phyloP scores from a whole-genome alignment of 2,888 invertebrate species.

The Synanthedon formicaeformis region DNA sequence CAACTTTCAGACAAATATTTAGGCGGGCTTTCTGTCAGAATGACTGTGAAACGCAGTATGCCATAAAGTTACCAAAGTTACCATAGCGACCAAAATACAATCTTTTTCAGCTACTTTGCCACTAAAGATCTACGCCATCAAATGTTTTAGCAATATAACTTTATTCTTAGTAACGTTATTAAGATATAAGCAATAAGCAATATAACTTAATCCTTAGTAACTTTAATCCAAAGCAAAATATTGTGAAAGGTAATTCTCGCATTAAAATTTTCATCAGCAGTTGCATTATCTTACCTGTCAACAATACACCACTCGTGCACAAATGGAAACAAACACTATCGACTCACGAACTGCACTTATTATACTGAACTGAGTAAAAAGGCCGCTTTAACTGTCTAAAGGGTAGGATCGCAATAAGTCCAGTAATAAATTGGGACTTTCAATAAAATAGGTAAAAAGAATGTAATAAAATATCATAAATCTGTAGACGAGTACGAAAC shows the following conservation, averaged over 20 bases:
- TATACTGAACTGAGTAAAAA: conserved; percentile 25
- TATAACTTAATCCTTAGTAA: too few species aligned
- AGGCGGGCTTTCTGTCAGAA: too few species aligned
- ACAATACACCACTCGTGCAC: conserved; percentile 15
- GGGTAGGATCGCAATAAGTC: conserved; percentile 13
- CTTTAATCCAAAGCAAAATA: background rate
- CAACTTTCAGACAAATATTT: too few species aligned
- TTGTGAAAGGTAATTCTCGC: background rate
- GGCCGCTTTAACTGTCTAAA: conserved; percentile 20
- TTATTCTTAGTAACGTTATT: too few species aligned
- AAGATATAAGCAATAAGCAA: too few species aligned
- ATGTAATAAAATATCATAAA: background rate
- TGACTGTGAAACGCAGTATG: too few species aligned
- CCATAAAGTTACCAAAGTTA: too few species aligned
- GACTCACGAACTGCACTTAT: conserved; percentile 34
- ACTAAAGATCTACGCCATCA: too few species aligned
- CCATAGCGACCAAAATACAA: too few species aligned
- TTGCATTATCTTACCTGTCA: conserved; percentile 8
- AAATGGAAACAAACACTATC: conserved; percentile 30
- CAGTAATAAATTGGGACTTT: background rate
- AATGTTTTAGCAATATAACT: too few species aligned
- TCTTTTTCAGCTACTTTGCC: too few species aligned
- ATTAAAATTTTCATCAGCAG: conserved; percentile 9
- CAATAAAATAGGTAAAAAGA: background rate
- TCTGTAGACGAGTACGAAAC: background rate